Evolutionary conservation across 2,888 invertebrate species (phyloP).

Genomic region (Dryobotodes eremita): DNA sequence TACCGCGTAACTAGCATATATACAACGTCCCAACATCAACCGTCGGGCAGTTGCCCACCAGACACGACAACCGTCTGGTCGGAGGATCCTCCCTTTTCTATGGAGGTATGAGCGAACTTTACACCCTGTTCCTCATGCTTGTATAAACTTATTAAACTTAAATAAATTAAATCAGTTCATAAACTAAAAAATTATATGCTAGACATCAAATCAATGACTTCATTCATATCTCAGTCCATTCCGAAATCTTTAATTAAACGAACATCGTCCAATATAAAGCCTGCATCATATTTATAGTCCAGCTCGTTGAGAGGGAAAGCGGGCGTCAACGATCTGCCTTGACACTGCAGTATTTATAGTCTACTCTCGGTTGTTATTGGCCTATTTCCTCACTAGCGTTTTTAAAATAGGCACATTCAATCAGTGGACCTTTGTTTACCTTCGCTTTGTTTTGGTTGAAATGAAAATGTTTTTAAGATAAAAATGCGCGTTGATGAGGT

Average conservation of each 20-base stretch:
- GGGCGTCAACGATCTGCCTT: conserved; percentile 83
- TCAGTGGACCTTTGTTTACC: conserved; percentile 55
- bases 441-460: conserved; percentile 33
- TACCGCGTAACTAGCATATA: too few relatives aligned
- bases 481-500: not conserved
- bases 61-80: too few relatives aligned
- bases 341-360: conserved; percentile 88
- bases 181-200: not conserved
- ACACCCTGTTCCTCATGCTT: too few relatives aligned
- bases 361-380: conserved; percentile 78
- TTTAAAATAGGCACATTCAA: conserved; percentile 68
- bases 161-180: not conserved
- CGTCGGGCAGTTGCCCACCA: too few relatives aligned
- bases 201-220: not conserved
- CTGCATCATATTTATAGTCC: conserved; percentile 74
- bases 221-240: conserved; percentile 31
- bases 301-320: conserved; percentile 59
- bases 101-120: too few relatives aligned
- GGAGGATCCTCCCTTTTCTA: too few relatives aligned
- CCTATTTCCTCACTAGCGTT: conserved; percentile 73
- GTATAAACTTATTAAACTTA: not conserved
- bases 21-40: too few relatives aligned
- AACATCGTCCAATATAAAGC: conserved; percentile 54
- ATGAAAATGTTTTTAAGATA: not conserved
- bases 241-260: conserved; percentile 48